phyloP scores from a whole-genome alignment of 2,113 vertebrate species.

The Mesitornis unicolor region DNA sequence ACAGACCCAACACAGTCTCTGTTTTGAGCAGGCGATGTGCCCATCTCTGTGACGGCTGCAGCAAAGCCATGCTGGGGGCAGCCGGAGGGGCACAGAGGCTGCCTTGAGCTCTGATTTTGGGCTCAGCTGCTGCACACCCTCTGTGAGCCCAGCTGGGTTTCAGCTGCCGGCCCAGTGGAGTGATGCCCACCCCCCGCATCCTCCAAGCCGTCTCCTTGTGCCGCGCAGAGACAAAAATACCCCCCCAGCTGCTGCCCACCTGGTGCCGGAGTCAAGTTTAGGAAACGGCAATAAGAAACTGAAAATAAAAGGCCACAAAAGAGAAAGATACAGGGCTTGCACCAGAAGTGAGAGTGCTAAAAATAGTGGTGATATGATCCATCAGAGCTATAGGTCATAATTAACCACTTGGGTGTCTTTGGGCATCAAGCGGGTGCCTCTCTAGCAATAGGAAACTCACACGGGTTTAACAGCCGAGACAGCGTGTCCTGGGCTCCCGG shows the following conservation, averaged over 20 bases:
- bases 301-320: slow-evolving; percentile 24
- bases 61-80: background rate
- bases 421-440: background rate
- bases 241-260: slow-evolving; percentile 50
- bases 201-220: fast-evolving
- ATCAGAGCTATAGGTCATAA: background rate
- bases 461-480: background rate
- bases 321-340: background rate
- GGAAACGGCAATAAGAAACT: slow-evolving; percentile 22
- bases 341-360: background rate
- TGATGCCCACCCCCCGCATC: fast-evolving
- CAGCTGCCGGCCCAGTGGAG: background rate
- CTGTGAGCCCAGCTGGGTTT: background rate
- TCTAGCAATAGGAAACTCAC: background rate
- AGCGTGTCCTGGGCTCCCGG: background rate
- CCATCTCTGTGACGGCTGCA: fast-evolving
- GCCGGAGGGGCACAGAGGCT: background rate
- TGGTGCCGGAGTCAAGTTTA: background rate
- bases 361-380: background rate
- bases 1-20: fast-evolving
- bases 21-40: background rate
- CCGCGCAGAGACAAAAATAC: slow-evolving; percentile 7
- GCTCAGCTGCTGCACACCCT: background rate
- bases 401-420: background rate
- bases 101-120: background rate